Evolutionary conservation across 1,140 invertebrate genomes (phyloP).

Genomic region (Mesaphorura yosii): DNA sequence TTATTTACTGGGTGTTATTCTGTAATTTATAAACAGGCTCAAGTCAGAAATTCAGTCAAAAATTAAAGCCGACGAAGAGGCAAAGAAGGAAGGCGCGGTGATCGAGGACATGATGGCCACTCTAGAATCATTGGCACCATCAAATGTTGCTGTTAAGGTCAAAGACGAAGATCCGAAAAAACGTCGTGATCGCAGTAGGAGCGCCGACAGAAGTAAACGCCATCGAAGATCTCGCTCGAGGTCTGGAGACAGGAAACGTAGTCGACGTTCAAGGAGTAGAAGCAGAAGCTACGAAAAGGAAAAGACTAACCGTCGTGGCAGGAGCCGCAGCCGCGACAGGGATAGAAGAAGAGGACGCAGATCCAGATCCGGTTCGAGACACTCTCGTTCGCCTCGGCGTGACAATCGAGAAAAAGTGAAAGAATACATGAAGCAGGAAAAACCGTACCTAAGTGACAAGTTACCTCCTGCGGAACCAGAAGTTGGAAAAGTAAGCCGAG

Average conservation of each 20-base stretch:
- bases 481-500: constrained; percentile 39
- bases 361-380: constrained; percentile 30
- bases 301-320: constrained; percentile 17
- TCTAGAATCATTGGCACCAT: constrained; percentile 73
- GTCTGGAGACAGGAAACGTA: constrained; percentile 19
- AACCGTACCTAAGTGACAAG: constrained; percentile 36
- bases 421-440: constrained; percentile 32
- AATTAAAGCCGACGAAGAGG: constrained; percentile 32
- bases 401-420: constrained; percentile 23
- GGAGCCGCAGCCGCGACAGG: constrained; percentile 27
- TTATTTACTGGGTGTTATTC: not conserved
- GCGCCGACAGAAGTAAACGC: constrained; percentile 36
- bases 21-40: constrained; percentile 15
- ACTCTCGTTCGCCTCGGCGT: constrained; percentile 11
- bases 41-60: constrained; percentile 37
- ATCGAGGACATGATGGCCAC: constrained; percentile 74
- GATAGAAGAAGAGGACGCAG: constrained; percentile 33
- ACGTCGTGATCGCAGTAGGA: constrained; percentile 33
- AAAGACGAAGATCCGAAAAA: constrained; percentile 21
- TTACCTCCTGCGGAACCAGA: constrained; percentile 43
- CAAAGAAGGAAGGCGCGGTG: constrained; percentile 32
- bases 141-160: too few species aligned
- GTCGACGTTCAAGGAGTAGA: constrained; percentile 21
- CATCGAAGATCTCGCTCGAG: too few species aligned
- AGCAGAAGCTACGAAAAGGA: too few species aligned